phyloP scores from a whole-genome alignment of 2,113 vertebrate genomes.

The Eublepharis macularius region DNA sequence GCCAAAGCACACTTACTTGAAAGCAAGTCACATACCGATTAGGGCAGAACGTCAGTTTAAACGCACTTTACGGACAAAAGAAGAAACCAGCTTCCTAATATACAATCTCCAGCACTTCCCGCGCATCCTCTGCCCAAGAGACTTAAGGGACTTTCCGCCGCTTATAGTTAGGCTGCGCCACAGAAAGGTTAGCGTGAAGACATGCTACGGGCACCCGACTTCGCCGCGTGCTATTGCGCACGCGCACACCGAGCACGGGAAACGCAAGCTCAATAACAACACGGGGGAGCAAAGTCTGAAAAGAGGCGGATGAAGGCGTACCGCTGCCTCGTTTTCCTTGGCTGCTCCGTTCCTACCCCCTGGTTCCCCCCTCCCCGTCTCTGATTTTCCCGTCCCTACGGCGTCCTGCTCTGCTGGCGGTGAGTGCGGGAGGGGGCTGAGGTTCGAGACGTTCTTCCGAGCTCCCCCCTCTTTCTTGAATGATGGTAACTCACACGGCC shows the following conservation, averaged over 20 bases:
- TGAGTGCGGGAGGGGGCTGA: not conserved
- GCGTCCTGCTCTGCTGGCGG: not conserved
- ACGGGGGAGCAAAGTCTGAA: not conserved
- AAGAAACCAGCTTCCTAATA: too few species aligned
- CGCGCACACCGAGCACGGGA: not conserved
- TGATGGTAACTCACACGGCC: too few species aligned
- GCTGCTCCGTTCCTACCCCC: rapidly evolving
- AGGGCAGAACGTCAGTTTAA: too few species aligned
- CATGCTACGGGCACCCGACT: conserved; percentile 46
- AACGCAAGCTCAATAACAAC: not conserved
- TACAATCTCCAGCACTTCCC: too few species aligned
- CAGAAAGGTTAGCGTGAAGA: not conserved
- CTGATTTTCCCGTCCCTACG: not conserved
- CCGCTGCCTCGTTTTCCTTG: rapidly evolving
- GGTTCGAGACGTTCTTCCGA: too few species aligned
- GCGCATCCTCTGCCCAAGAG: too few species aligned
- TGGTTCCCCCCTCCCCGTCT: not conserved
- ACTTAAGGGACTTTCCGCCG: too few species aligned
- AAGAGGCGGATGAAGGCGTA: too few species aligned
- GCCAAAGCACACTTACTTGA: too few species aligned
- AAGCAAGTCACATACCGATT: too few species aligned
- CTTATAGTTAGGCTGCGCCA: not conserved
- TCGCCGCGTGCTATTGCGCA: rapidly evolving
- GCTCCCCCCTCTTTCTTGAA: not conserved
- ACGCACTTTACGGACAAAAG: too few species aligned